phyloP scores from a whole-genome alignment of 2,113 vertebrate genomes.

The Picathartes gymnocephalus region DNA sequence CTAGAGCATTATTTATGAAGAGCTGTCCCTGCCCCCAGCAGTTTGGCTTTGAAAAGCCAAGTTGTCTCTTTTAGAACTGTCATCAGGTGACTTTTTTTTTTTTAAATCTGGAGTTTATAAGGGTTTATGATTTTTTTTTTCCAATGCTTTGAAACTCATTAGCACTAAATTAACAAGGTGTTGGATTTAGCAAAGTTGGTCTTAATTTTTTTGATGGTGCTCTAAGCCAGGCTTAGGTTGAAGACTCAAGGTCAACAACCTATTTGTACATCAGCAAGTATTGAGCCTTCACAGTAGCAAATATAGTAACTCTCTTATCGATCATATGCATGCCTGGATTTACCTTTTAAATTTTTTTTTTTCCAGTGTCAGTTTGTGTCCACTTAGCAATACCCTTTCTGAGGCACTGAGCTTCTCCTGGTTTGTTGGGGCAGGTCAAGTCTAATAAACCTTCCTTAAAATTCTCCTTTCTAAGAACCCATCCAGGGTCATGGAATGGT shows the following conservation, averaged over 20 bases:
- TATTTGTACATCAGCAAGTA: neutral
- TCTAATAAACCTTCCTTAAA: neutral
- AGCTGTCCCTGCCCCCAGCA: neutral
- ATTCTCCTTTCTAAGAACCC: neutral
- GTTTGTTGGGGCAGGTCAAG: neutral
- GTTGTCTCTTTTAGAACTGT: neutral
- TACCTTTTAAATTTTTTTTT: neutral
- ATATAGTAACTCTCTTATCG: neutral
- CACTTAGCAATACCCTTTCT: neutral
- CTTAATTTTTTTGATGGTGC: neutral
- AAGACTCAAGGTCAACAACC: neutral
- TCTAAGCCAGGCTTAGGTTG: neutral
- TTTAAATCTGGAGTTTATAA: neutral
- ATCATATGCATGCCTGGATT: neutral
- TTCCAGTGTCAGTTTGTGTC: neutral
- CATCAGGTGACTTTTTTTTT: neutral
- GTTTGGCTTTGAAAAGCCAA: neutral
- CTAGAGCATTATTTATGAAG: neutral
- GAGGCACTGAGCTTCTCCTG: neutral
- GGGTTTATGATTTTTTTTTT: neutral
- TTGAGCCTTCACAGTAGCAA: neutral
- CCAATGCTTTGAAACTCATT: neutral
- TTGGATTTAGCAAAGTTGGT: neutral
- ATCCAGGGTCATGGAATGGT: neutral
- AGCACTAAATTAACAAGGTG: neutral